A percentile compares a stretch with the other conserved stretches of the same genome.
These are phyloP conservation scores for Neocloeon triangulifer DNA, from an alignment of 1,140 invertebrate genomes.

Conservation along the genomic window DNA sequence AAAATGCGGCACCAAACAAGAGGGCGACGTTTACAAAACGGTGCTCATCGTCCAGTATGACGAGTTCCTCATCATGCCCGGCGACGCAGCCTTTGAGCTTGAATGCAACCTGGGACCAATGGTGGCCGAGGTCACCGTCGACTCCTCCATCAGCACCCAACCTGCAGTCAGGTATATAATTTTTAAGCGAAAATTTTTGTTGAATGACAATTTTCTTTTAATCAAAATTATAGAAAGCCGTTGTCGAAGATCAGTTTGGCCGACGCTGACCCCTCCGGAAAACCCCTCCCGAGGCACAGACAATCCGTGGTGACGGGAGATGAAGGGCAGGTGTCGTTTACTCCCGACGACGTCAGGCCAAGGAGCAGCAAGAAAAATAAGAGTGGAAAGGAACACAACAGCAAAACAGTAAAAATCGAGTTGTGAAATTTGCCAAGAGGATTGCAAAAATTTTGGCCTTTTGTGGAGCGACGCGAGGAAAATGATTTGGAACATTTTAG, in stretches of 20 bases:
- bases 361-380: too few relatives aligned
- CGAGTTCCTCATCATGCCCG: constrained; percentile 33
- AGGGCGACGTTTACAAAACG: constrained; percentile 26
- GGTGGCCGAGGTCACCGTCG: constrained; percentile 22
- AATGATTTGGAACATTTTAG: too few relatives aligned
- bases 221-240: too few relatives aligned
- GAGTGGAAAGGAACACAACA: too few relatives aligned
- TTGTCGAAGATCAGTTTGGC: constrained; percentile 11
- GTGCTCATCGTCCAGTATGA: constrained; percentile 33
- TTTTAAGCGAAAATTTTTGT: too few relatives aligned
- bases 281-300: constrained; percentile 9
- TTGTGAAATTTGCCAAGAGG: too few relatives aligned
- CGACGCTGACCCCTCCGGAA: constrained; percentile 11
- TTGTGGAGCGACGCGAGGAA: too few relatives aligned
- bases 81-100: constrained; percentile 32
- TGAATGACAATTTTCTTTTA: too few relatives aligned
- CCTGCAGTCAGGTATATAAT: too few relatives aligned
- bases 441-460: too few relatives aligned
- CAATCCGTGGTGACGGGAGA: constrained; percentile 7
- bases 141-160: too few relatives aligned
- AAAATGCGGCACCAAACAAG: constrained; percentile 25
- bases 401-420: too few relatives aligned
- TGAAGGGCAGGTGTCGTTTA: constrained; percentile 8
- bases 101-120: constrained; percentile 31
- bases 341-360: constrained; percentile 9